These are phyloP conservation scores for Meloidogyne floridensis DNA, from an alignment of 1,140 invertebrate genomes.

Conservation along the genomic window DNA sequence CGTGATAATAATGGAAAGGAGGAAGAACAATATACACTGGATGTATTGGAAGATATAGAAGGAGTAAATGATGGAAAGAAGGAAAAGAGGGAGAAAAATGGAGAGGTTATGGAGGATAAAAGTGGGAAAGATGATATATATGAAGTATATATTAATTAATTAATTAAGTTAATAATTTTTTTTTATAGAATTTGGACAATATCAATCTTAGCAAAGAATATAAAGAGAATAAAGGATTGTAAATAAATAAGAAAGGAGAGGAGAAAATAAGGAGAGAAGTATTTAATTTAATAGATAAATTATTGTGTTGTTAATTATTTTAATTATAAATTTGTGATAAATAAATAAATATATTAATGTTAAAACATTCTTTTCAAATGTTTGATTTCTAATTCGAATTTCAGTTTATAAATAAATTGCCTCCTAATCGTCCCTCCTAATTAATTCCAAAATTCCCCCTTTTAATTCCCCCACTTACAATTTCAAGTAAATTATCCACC, in stretches of 20 bases:
- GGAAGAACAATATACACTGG: neutral
- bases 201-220: neutral
- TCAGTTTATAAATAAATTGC: too few relatives aligned
- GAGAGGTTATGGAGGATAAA: too few relatives aligned
- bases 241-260: neutral
- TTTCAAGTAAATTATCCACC: conserved; percentile 12
- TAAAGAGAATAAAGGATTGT: neutral
- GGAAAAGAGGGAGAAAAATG: neutral
- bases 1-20: neutral
- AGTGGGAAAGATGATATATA: neutral
- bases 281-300: too few relatives aligned
- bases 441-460: neutral
- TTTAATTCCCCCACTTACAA: neutral
- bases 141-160: neutral
- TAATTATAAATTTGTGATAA: too few relatives aligned
- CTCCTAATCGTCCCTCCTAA: too few relatives aligned
- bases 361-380: too few relatives aligned
- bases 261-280: neutral
- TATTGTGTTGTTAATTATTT: too few relatives aligned
- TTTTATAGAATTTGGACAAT: neutral
- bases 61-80: neutral
- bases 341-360: too few relatives aligned
- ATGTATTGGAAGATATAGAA: neutral
- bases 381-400: too few relatives aligned
- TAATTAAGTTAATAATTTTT: too few relatives aligned